phyloP scores from a whole-genome alignment of 2,888 invertebrate genomes.

The Nephrotoma guestfalica region DNA sequence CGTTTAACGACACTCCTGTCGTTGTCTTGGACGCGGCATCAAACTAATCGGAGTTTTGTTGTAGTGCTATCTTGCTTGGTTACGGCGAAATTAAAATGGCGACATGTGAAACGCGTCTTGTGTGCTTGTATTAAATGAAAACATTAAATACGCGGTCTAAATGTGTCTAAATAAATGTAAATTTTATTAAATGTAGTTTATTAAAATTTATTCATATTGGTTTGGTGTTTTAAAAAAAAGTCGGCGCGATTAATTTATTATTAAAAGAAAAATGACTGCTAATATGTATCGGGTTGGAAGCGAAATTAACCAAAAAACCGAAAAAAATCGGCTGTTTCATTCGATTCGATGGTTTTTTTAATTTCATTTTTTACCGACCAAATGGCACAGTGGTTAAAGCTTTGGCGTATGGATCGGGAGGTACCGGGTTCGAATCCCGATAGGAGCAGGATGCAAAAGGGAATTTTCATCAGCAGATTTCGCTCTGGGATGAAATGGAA shows the following conservation, averaged over 20 bases:
- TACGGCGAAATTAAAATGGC: slow-evolving; percentile 33
- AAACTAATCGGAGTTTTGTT: too few species aligned
- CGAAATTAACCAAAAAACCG: slow-evolving; percentile 38
- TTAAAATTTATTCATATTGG: slow-evolving; percentile 35
- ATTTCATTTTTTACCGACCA: slow-evolving; percentile 1
- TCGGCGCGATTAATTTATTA: background rate
- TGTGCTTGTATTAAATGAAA: slow-evolving; percentile 33
- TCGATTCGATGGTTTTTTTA: slow-evolving; percentile 1
- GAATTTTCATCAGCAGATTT: too few species aligned
- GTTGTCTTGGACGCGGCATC: too few species aligned
- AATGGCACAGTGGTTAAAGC: too few species aligned
- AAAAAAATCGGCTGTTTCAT: slow-evolving; percentile 6
- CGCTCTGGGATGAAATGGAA: too few species aligned
- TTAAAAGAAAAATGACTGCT: slow-evolving; percentile 59
- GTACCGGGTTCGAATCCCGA: too few species aligned
- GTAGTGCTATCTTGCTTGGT: too few species aligned
- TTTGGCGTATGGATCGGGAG: too few species aligned
- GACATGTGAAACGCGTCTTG: slow-evolving; percentile 34
- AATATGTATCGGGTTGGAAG: slow-evolving; percentile 99
- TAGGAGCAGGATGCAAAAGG: too few species aligned
- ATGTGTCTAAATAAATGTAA: slow-evolving; percentile 23
- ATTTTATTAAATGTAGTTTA: slow-evolving; percentile 44
- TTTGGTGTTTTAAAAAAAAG: slow-evolving; percentile 14
- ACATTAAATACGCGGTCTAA: slow-evolving; percentile 25
- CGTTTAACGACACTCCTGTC: too few species aligned